Conservation (phyloP, 2,113 vertebrate genomes). For the Alethe diademata region DNA sequence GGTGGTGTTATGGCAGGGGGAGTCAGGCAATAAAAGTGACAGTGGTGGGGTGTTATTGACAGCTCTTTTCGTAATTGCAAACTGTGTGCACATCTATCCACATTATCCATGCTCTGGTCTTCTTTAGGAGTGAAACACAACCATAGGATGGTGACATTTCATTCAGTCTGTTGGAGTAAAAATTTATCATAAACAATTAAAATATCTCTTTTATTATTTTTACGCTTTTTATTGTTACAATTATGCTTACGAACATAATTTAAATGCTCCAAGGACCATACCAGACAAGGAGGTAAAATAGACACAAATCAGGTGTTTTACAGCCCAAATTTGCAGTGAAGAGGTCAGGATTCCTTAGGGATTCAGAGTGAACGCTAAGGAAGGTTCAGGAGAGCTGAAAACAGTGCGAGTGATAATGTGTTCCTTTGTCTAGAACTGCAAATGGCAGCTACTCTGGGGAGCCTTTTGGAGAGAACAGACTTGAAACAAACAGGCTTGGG, state of each 20-base stretch:
- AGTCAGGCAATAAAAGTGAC: slow-evolving; percentile 67
- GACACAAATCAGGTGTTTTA: neutral
- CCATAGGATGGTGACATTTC: slow-evolving; percentile 5
- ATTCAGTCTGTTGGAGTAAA: slow-evolving; percentile 1
- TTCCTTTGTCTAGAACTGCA: neutral
- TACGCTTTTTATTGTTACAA: neutral
- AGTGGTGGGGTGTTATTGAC: slow-evolving; percentile 65
- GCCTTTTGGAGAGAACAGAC: neutral
- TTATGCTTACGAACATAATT: neutral
- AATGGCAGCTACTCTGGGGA: neutral
- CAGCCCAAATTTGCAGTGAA: neutral
- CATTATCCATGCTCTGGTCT: slow-evolving; percentile 28
- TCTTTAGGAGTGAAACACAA: slow-evolving; percentile 47
- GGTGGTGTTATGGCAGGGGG: slow-evolving; percentile 42
- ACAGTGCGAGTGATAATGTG: neutral
- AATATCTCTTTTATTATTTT: neutral
- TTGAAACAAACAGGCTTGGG: neutral
- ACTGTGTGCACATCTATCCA: slow-evolving; percentile 39
- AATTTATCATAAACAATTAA: slow-evolving; percentile 13
- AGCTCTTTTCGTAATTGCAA: slow-evolving; percentile 61
- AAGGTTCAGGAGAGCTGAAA: neutral
- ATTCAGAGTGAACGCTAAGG: neutral
- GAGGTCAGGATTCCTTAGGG: neutral
- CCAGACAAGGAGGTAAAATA: neutral
- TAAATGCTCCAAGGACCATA: neutral